These are phyloP conservation scores for Torymus texanus DNA, from an alignment of 2,888 invertebrate species.

Conservation along the genomic window DNA sequence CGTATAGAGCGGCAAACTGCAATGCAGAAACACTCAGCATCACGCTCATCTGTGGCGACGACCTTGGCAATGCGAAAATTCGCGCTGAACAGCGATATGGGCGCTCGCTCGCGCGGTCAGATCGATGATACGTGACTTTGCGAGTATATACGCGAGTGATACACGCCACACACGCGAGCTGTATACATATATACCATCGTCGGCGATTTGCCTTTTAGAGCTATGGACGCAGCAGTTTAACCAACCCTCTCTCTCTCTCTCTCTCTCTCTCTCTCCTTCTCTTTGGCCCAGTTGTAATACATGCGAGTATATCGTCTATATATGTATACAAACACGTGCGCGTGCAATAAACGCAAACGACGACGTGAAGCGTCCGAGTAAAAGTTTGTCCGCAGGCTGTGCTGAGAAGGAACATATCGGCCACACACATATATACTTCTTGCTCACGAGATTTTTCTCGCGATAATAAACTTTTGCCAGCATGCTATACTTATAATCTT, in stretches of 20 bases:
- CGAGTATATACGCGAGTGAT: not conserved
- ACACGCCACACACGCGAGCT: not conserved
- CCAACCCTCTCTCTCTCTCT: not conserved
- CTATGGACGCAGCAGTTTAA: not conserved
- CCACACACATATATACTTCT: too few species aligned
- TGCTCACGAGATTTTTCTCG: too few species aligned
- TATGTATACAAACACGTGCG: too few species aligned
- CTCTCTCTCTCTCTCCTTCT: not conserved
- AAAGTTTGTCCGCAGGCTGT: too few species aligned
- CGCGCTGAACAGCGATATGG: conserved; percentile 12
- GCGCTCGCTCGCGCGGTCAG: not conserved
- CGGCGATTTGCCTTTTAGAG: not conserved
- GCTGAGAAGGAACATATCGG: too few species aligned
- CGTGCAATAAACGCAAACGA: too few species aligned
- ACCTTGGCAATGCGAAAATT: conserved; percentile 44
- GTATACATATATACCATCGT: not conserved
- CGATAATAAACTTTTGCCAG: too few species aligned
- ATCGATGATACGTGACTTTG: conserved; percentile 22
- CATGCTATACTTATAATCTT: too few species aligned
- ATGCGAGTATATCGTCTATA: too few species aligned
- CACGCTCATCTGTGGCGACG: not conserved
- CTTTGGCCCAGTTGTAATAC: too few species aligned
- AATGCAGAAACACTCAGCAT: not conserved
- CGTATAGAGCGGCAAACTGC: not conserved
- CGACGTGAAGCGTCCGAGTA: too few species aligned